These are phyloP conservation scores for Calypte anna DNA, from an alignment of 2,113 vertebrate genomes.

Conservation along the genomic window DNA sequence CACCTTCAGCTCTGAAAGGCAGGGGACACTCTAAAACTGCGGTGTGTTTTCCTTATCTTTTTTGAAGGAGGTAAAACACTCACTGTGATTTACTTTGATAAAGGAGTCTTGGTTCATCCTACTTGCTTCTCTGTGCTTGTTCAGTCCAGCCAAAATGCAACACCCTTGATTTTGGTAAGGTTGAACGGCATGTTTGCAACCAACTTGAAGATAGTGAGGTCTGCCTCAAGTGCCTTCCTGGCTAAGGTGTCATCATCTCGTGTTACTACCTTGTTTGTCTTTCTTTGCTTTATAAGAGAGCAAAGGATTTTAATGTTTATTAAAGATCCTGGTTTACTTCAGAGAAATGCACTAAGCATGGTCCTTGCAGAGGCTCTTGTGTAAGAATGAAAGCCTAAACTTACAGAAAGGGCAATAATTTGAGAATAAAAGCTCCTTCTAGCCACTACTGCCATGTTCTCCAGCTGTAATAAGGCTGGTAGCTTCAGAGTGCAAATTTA, in stretches of 20 bases:
- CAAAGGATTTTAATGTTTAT: not conserved
- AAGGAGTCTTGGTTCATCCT: not conserved
- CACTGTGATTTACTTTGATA: not conserved
- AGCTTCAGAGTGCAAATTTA: not conserved
- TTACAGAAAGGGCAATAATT: not conserved
- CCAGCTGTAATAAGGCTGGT: not conserved
- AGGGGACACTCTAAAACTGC: not conserved
- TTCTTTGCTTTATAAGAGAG: not conserved
- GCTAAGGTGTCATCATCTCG: not conserved
- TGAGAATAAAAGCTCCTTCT: not conserved
- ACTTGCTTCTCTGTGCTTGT: not conserved
- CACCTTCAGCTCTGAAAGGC: not conserved
- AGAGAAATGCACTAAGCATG: not conserved
- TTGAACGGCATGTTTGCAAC: not conserved
- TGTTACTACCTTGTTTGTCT: not conserved
- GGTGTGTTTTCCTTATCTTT: not conserved
- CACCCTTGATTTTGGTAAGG: fast-evolving
- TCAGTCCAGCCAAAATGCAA: not conserved
- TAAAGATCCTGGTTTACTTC: not conserved
- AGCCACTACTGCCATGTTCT: not conserved
- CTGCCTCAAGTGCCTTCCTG: not conserved
- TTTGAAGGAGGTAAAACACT: not conserved
- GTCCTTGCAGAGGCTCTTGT: not conserved
- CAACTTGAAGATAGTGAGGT: not conserved
- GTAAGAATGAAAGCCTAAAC: not conserved